Evolutionary conservation across 1,140 invertebrate genomes (phyloP).

Genomic region (Panagrolaimus sp.): DNA sequence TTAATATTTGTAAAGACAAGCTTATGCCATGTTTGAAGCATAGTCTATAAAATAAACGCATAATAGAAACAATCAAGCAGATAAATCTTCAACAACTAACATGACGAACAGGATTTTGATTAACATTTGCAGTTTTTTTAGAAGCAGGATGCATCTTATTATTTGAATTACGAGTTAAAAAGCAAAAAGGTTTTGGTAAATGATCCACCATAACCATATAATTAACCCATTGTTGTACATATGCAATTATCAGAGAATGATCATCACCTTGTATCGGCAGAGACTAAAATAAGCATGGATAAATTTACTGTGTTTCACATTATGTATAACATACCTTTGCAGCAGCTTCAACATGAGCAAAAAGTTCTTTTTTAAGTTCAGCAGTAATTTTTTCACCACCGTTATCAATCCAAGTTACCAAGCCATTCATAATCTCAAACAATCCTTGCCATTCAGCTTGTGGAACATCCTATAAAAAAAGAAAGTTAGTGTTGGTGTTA

Average conservation of each 20-base stretch:
- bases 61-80: conserved; percentile 1
- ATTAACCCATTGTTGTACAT: conserved; percentile 40
- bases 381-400: conserved; percentile 20
- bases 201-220: conserved; percentile 30
- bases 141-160: neutral
- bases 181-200: conserved; percentile 35
- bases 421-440: conserved; percentile 42
- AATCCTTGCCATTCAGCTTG: conserved; percentile 47
- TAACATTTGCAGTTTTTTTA: no score
- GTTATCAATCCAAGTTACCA: conserved; percentile 36
- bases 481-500: no score
- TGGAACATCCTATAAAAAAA: conserved; percentile 39
- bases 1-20: conserved; percentile 35
- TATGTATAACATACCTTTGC: conserved; percentile 17
- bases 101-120: no score
- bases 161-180: conserved; percentile 3
- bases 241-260: conserved; percentile 26
- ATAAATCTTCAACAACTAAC: no score
- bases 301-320: no score
- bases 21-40: conserved; percentile 34
- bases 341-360: conserved; percentile 31
- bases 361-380: conserved; percentile 32
- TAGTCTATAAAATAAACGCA: conserved; percentile 24
- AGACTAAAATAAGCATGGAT: conserved; percentile 26
- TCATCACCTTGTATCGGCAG: conserved; percentile 35